Base-by-base conservation (phyloP, 2,113 vertebrate species). In the Gnathonemus echidnorhynchus region DNA sequence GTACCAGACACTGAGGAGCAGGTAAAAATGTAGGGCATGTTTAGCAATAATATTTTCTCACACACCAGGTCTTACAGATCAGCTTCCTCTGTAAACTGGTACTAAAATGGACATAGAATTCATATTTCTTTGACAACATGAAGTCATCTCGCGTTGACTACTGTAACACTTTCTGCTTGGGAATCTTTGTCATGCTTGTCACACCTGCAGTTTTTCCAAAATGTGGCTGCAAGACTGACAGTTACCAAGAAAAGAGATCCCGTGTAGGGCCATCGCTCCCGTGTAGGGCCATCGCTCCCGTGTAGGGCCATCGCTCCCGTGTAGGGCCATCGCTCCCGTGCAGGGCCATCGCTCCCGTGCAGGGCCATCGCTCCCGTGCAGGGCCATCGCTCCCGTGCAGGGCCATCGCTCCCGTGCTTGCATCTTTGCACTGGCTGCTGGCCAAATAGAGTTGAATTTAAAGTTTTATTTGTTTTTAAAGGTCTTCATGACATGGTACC, bases 1-100 rank as follows among this genome's bases (percentile, higher is more conserved):
- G 92, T 94, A 17, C 91, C 83, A 15, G 86, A 89, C 6, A 1
- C n/a, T 85, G 88, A 88, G 70, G 66, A 91, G 89, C 50, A 93
- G 92, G 94, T 95, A 89, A 92, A 4, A 42, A 45, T n/a, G 5
- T 46, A 8, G 35, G 10, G 27, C 9, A 66, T 46, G 13, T 52
- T 35, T 87, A 58, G 3, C 35, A 21, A 21, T 62, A 1, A 31
- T n/a, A 39, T 5, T 62, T 62, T 42, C 35, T 42, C 17, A 31
- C 31, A 42, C 6, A 39, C 17, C 50, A 8, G 35, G 31, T 42
- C 83, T 9, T 85, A 1, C 21, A 45, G 17, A 85, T 48, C 83
- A 7, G 48, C 13, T 77, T 77, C 31, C 31, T 42, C 35, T 77
- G 35, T 77, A 42, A 77, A 19, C 74, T 6, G 74, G 31, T 77